phyloP scores from a whole-genome alignment of 1,140 invertebrate genomes.

The Matsumurasca onukii region DNA sequence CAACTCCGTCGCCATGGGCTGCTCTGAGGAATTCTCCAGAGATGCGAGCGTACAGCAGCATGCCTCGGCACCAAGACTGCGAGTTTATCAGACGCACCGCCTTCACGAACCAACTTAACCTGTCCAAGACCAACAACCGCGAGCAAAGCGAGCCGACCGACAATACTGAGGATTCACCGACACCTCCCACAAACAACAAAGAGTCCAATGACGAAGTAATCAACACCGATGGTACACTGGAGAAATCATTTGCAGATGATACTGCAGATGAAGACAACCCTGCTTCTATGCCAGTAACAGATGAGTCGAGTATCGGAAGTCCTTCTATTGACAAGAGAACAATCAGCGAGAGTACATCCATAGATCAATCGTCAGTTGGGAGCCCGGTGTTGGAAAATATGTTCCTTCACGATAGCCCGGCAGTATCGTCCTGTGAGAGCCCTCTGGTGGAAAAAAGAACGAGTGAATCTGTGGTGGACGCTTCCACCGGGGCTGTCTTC shows the following conservation, averaged over 20 bases:
- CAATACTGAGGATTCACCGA: neutral
- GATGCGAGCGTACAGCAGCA: slow-evolving; percentile 57
- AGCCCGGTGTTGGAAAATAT: slow-evolving; percentile 11
- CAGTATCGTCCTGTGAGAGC: slow-evolving; percentile 19
- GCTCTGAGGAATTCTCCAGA: slow-evolving; percentile 54
- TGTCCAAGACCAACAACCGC: neutral
- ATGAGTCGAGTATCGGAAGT: slow-evolving; percentile 20
- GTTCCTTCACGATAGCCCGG: slow-evolving; percentile 13
- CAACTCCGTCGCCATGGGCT: slow-evolving; percentile 55
- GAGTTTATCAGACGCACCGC: slow-evolving; percentile 32
- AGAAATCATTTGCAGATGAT: slow-evolving; percentile 20
- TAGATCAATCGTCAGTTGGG: slow-evolving; percentile 24
- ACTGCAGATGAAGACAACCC: slow-evolving; percentile 12
- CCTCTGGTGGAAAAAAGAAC: slow-evolving; percentile 28
- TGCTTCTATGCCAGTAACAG: neutral
- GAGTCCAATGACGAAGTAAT: neutral
- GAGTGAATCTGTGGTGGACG: slow-evolving; percentile 46
- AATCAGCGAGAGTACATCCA: slow-evolving; percentile 21
- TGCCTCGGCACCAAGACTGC: slow-evolving; percentile 49
- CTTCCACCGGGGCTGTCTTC: slow-evolving; percentile 50
- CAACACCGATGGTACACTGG: neutral
- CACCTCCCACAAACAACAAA: neutral
- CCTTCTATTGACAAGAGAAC: neutral
- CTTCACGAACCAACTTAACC: slow-evolving; percentile 22
- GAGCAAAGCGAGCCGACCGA: slow-evolving; percentile 7